Percentiles rank a stretch among this genome's conserved stretches.
Conservation (phyloP, 1,140 invertebrate genomes). For the Anastatus disparis region DNA sequence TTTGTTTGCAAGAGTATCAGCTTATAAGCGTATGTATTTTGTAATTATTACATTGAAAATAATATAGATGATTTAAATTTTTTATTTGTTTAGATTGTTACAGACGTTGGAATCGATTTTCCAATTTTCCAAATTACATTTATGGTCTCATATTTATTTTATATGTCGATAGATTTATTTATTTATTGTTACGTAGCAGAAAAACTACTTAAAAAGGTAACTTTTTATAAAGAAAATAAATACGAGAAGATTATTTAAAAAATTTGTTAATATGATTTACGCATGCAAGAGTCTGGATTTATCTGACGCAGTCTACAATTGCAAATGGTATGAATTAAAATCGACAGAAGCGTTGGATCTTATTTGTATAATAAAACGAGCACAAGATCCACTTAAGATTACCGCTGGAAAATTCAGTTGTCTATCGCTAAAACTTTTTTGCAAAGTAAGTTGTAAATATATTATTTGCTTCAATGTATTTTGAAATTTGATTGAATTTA, state of each 20-base stretch:
- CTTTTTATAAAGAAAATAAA: too few relatives aligned
- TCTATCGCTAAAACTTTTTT: not conserved
- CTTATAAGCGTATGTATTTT: slow-evolving; percentile 18
- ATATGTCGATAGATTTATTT: slow-evolving; percentile 1
- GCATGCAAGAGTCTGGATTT: not conserved
- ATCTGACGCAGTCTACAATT: slow-evolving; percentile 12
- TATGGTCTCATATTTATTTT: not conserved
- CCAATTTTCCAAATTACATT: not conserved
- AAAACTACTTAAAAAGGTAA: not conserved
- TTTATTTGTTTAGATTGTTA: too few relatives aligned
- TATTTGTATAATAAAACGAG: slow-evolving; percentile 9
- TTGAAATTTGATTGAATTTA: too few relatives aligned
- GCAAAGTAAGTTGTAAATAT: not conserved
- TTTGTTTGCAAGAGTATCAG: slow-evolving; percentile 46
- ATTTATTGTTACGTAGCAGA: slow-evolving; percentile 29
- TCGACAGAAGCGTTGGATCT: not conserved
- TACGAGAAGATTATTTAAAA: too few relatives aligned
- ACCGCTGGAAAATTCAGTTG: slow-evolving; percentile 30
- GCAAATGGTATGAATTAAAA: slow-evolving; percentile 23
- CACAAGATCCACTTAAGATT: slow-evolving; percentile 13
- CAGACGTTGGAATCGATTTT: not conserved
- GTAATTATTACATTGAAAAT: too few relatives aligned
- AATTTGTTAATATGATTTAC: too few relatives aligned
- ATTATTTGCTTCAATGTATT: not conserved
- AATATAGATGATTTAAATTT: too few relatives aligned